Evolutionary conservation across 2,113 vertebrate species (phyloP).

Genomic region (Dasypus novemcinctus): DNA sequence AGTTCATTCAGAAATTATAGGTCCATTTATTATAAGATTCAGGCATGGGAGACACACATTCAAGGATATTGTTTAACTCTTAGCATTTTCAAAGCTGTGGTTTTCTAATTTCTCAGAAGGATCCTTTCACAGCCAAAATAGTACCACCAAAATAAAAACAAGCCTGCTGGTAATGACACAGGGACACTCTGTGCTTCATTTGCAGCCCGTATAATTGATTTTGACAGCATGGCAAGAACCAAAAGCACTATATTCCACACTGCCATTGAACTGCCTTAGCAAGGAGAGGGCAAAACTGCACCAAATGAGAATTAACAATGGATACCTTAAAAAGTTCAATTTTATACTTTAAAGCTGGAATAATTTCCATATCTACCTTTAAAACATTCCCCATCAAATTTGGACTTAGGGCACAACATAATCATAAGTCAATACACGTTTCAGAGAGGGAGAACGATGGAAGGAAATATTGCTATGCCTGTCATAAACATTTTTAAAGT

Average conservation of each 20-base stretch:
- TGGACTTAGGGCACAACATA: neutral
- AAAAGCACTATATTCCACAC: conserved; percentile 85
- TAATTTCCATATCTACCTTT: conserved; percentile 74
- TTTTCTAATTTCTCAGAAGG: conserved; percentile 77
- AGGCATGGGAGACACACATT: conserved; percentile 38
- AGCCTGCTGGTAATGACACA: conserved; percentile 78
- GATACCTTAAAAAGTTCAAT: conserved; percentile 55
- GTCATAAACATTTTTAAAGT: conserved; percentile 21
- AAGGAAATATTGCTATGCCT: neutral
- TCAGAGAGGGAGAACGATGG: neutral
- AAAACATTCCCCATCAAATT: neutral
- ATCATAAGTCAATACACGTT: neutral
- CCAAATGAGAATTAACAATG: conserved; percentile 75
- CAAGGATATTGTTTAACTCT: conserved; percentile 67
- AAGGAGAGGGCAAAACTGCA: conserved; percentile 50
- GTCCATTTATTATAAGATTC: conserved; percentile 54
- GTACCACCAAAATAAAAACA: conserved; percentile 80
- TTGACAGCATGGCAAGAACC: conserved; percentile 86
- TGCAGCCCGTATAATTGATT: conserved; percentile 82
- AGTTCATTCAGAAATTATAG: conserved; percentile 65
- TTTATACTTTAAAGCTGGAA: conserved; percentile 66
- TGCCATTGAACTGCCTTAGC: conserved; percentile 7
- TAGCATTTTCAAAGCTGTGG: conserved; percentile 60
- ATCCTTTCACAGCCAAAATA: conserved; percentile 77
- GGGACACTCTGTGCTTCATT: conserved; percentile 82